Base-by-base conservation (phyloP, 2,888 invertebrate species). In the Phlogophora meticulosa region DNA sequence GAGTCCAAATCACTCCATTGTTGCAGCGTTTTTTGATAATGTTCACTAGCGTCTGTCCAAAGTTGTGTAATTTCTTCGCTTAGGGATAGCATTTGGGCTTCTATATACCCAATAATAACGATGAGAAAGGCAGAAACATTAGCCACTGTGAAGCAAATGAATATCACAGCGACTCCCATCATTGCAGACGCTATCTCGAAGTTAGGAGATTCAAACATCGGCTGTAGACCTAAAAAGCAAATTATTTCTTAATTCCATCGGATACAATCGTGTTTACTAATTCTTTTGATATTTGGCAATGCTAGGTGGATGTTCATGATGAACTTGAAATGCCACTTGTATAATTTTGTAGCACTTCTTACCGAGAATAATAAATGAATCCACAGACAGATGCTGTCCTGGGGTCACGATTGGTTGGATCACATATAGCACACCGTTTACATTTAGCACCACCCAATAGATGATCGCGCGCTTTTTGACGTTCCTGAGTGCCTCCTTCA, bases 61-160 rank as follows among this genome's bases (percentile, higher is more conserved):
- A 92, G 36, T 28, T 85, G 70, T 0, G 53, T 43, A 1, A 92
- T 40, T 81, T 92, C 92, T 69, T 89, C 77, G 32, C 88, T 88
- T 4, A 92, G 78, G 2, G 91, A 85, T 0, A 88, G 65, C 81
- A 92, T 89, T 68, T 91, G 90, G 0, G 91, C 88, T 74, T 92
- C 92, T 0, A 84, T 87, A 64, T 91, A 92, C 0, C 91, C 93
- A 9, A 81, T 73, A 1, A 88, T 68, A 40, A 90, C 74, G 3
- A 92, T 87, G 3, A 91, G 75, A 20, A 91, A 86, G 0, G 81
- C 85, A 1, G 88, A 87, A 7, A 90, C 81, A 61, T 83, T 89
- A 0, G 88, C 85, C 0, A 88, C 81, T 0, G 84, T 55, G 56
- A 85, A 90, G n/a, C 85, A 84, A 0, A 85, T 81, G 40, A 88